A percentile compares a stretch with the other conserved stretches of the same genome.
Evolutionary conservation across 2,113 vertebrate species (phyloP).

Genomic region (Centrocercus urophasianus): DNA sequence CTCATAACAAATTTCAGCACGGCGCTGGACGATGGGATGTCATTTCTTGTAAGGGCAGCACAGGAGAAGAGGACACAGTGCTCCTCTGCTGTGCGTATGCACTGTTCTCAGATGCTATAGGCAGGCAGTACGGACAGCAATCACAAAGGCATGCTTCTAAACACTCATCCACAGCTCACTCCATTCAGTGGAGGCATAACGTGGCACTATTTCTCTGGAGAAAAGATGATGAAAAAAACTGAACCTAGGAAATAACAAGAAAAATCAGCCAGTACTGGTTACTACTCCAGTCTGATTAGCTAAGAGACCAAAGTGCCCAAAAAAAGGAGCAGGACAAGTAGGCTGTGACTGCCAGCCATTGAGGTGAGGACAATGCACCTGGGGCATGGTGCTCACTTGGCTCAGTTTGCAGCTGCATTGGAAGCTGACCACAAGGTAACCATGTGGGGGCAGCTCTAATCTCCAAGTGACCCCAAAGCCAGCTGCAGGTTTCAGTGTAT

Average conservation of each 20-base stretch:
- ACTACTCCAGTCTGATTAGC: background rate
- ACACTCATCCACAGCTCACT: background rate
- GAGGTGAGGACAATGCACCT: fast-evolving
- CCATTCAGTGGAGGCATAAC: background rate
- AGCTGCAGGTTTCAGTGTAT: background rate
- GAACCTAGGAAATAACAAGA: background rate
- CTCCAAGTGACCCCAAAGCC: background rate
- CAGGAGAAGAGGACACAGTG: background rate
- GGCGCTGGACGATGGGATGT: fast-evolving
- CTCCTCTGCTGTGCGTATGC: background rate
- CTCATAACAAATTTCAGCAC: background rate
- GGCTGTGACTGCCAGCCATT: background rate
- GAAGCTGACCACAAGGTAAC: background rate
- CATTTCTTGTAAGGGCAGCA: fast-evolving
- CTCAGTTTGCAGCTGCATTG: fast-evolving
- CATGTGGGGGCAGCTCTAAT: fast-evolving
- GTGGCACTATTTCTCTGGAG: background rate
- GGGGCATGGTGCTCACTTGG: background rate
- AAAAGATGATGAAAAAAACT: background rate
- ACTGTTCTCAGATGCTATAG: background rate
- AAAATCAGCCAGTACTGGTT: background rate
- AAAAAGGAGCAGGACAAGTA: background rate
- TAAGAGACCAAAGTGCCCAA: background rate
- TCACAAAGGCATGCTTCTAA: background rate
- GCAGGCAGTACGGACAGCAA: background rate